Evolutionary conservation across 2,797 vertebrate species (phyloP), one percentile per base, ranked within the genome.

Genomic region (Myripristis murdjan): DNA sequence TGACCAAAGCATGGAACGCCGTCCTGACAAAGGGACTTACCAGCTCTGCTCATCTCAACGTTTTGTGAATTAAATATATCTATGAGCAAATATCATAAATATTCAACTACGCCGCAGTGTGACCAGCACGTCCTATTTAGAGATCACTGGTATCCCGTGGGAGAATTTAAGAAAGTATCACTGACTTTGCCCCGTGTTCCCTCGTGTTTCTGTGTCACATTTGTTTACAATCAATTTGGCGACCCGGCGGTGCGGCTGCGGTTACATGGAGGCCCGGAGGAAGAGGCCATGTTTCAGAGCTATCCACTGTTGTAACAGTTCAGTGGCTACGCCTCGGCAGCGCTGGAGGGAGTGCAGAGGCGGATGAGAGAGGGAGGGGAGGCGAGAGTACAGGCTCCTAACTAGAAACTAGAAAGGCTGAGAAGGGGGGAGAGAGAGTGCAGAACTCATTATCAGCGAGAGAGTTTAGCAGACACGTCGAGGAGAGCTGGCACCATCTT

Each of bases 361-460:
- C 75, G 58, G 54, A 51, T 16, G 11, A 55, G 46, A 46, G 1
- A 12, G 18, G 49, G 28, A 46, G 56, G 0, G 23, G 9, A 47
- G 28, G 52, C 9, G 49, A 75, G 67, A 59, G 73, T 41, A 35
- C 20, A 46, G 51, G 65, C 57, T 20, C 28, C 46, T 63, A 67
- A 61, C 70, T 61, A 64, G 71, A 62, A 77, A 81, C 83, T 43
- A 53, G 41, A 39, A 73, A 67, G 67, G 85, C 87, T 89, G 88
- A 83, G n/a, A n/a, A n/a, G n/a, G 79, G 68, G 70, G 49, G 61
- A 74, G 79, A 87, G 84, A 89, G 90, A 88, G 63, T 14, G 64
- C 63, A 68, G 73, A 46, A 81, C 23, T 87, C 85, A 85, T 85
- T 85, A 89, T 82, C 85, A 86, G 71, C 83, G 73, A 74, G 48